Percentiles rank a stretch among this genome's conserved stretches.
phyloP scores from a whole-genome alignment of 2,113 vertebrate genomes.

The Synchiropus splendidus region DNA sequence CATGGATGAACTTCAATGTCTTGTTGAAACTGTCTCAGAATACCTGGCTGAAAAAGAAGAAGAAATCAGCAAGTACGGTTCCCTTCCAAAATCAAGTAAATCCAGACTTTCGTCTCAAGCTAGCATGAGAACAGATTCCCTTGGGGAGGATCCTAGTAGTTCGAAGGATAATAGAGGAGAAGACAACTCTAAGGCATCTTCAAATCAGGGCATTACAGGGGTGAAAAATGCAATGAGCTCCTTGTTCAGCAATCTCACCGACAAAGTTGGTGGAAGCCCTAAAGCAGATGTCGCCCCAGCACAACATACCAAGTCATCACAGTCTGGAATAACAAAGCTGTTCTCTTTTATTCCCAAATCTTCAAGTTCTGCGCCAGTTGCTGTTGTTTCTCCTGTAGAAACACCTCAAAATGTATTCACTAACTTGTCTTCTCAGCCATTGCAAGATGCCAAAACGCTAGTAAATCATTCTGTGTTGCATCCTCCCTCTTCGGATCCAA shows the following conservation, averaged over 20 bases:
- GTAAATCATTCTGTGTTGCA: too few species aligned
- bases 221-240: slow-evolving; percentile 79
- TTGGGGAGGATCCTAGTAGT: slow-evolving; percentile 50
- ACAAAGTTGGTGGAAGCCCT: slow-evolving; percentile 71
- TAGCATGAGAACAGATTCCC: slow-evolving; percentile 50
- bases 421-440: slow-evolving; percentile 46
- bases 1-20: slow-evolving; percentile 88
- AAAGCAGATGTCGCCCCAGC: slow-evolving; percentile 65
- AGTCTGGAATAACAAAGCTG: slow-evolving; percentile 60
- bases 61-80: slow-evolving; percentile 84
- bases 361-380: slow-evolving; percentile 49
- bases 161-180: slow-evolving; percentile 42
- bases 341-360: slow-evolving; percentile 65
- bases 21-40: slow-evolving; percentile 92
- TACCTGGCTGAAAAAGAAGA: slow-evolving; percentile 96
- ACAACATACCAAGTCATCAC: slow-evolving; percentile 45
- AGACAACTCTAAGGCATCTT: slow-evolving; percentile 30
- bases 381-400: slow-evolving; percentile 57
- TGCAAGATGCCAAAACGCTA: slow-evolving; percentile 31
- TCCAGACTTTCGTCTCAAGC: slow-evolving; percentile 53
- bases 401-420: slow-evolving; percentile 46
- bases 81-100: slow-evolving; percentile 71
- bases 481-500: too few species aligned
- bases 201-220: slow-evolving; percentile 60
- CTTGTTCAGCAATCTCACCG: slow-evolving; percentile 76